Conservation (phyloP, 2,888 invertebrate genomes). For the Linnaemya vulpina region DNA sequence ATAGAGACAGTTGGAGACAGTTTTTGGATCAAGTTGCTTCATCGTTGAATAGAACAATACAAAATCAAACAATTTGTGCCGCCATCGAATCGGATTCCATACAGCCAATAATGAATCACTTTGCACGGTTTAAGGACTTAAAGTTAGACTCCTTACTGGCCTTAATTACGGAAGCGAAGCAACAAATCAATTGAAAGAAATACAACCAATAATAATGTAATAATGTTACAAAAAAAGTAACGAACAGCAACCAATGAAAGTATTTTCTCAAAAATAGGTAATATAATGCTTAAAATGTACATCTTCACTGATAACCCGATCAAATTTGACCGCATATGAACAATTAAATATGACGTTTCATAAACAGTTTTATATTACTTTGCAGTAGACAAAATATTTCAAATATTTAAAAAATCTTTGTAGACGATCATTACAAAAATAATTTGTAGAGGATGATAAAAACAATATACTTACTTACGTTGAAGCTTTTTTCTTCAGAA, state of each 20-base stretch:
- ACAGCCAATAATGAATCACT: conserved; percentile 82
- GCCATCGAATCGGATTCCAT: conserved; percentile 82
- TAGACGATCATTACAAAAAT: neutral
- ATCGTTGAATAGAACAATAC: conserved; percentile 81
- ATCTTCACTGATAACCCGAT: conserved; percentile 22
- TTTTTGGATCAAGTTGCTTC: conserved; percentile 81
- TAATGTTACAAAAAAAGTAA: conserved; percentile 7
- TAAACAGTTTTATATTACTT: neutral
- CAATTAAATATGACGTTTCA: neutral
- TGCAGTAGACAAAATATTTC: neutral
- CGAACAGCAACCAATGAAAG: conserved; percentile 39
- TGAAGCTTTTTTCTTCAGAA: neutral
- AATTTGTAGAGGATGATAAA: neutral
- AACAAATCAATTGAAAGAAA: conserved; percentile 79
- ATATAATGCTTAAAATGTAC: conserved; percentile 37
- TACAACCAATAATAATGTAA: conserved; percentile 41
- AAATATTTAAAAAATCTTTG: neutral
- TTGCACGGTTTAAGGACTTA: conserved; percentile 82
- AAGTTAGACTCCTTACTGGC: conserved; percentile 82
- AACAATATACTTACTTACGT: neutral
- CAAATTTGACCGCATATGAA: conserved; percentile 28
- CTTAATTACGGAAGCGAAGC: conserved; percentile 81
- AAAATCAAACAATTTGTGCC: conserved; percentile 82
- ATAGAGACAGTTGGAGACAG: conserved; percentile 79
- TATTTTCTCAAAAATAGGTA: conserved; percentile 10